These are phyloP conservation scores for Raphicerus campestris DNA, from an alignment of 2,113 vertebrate species.

Conservation along the genomic window DNA sequence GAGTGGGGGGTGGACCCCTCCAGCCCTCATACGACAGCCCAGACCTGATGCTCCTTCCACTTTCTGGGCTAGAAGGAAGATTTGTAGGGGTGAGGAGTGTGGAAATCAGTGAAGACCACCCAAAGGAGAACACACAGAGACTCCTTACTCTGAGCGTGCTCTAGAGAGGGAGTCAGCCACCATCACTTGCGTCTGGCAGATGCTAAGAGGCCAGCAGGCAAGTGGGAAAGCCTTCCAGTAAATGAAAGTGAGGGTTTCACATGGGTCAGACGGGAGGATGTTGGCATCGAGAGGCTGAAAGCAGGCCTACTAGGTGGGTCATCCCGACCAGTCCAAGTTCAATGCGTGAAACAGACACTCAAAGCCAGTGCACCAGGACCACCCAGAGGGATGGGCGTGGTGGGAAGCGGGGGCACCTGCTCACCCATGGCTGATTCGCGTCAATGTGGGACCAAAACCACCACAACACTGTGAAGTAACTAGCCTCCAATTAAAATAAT, in stretches of 20 bases:
- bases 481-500: neutral
- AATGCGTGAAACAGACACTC: neutral
- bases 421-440: neutral
- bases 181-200: neutral
- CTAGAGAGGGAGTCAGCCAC: neutral
- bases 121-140: too few relatives aligned
- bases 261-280: neutral
- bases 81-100: neutral
- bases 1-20: too few relatives aligned
- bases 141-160: neutral
- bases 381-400: neutral
- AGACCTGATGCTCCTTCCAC: neutral
- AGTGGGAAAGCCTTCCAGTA: neutral
- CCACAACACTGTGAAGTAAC: neutral
- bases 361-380: neutral
- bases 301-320: neutral
- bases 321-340: neutral
- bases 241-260: neutral
- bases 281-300: fast-evolving
- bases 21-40: fast-evolving
- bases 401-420: neutral
- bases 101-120: neutral
- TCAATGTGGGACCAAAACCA: neutral
- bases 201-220: too few relatives aligned
- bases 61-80: neutral